These are phyloP conservation scores for Pseudopleuronectes americanus DNA, from an alignment of 2,797 vertebrate species.

Conservation along the genomic window DNA sequence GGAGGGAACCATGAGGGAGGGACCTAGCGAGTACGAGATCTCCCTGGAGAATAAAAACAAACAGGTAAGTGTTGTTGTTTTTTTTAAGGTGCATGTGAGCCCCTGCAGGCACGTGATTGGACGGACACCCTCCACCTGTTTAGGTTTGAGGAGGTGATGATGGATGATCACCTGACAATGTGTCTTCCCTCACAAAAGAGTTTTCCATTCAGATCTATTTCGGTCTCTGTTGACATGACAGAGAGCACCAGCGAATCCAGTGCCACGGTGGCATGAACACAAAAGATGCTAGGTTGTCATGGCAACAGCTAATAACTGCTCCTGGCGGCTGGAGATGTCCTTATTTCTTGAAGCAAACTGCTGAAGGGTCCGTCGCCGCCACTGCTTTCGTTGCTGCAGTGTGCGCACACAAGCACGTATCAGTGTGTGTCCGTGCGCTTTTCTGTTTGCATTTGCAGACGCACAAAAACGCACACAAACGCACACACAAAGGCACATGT, in stretches of 20 bases:
- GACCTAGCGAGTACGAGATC: slow-evolving; percentile 82
- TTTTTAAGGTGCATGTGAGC: slow-evolving; percentile 3
- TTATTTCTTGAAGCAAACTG: slow-evolving; percentile 72
- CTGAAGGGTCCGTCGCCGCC: slow-evolving; percentile 62
- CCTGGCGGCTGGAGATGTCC: slow-evolving; percentile 74
- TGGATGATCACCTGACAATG: slow-evolving; percentile 52
- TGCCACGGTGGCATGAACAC: slow-evolving; percentile 64
- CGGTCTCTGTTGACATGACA: slow-evolving; percentile 72
- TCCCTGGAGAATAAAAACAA: slow-evolving; percentile 82
- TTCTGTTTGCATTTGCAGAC: slow-evolving; percentile 11
- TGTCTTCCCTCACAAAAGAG: slow-evolving; percentile 51
- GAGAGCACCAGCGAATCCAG: slow-evolving; percentile 66
- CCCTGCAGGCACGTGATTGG: not conserved
- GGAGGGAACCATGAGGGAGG: slow-evolving; percentile 77
- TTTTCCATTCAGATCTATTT: slow-evolving; percentile 74
- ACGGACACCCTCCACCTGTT: slow-evolving; percentile 20
- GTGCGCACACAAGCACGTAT: slow-evolving; percentile 8
- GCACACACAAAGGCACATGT: slow-evolving; percentile 15
- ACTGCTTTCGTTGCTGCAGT: slow-evolving; percentile 47
- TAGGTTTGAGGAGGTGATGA: slow-evolving; percentile 15
- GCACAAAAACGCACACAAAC: not conserved
- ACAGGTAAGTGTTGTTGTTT: slow-evolving; percentile 63
- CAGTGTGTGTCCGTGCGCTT: slow-evolving; percentile 22
- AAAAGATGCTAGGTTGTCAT: slow-evolving; percentile 81
- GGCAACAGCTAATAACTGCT: slow-evolving; percentile 82